phyloP scores from a whole-genome alignment of 2,888 invertebrate species.

The Drosophila suboccidentalis region DNA sequence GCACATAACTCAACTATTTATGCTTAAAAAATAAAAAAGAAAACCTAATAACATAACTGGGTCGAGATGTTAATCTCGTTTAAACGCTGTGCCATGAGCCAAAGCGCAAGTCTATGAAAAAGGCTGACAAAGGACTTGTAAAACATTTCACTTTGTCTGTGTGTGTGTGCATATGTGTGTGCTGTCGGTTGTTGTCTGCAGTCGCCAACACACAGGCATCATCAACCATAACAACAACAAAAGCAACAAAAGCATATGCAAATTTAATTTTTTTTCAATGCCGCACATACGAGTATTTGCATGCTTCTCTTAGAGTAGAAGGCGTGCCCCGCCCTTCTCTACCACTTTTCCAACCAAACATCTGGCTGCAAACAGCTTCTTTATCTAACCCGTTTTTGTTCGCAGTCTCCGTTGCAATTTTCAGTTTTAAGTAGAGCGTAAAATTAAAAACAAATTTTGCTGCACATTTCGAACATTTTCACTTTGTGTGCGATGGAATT shows the following conservation, averaged over 20 bases:
- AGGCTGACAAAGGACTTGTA: constrained; percentile 55
- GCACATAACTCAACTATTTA: not conserved
- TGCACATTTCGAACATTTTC: constrained; percentile 59
- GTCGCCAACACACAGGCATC: constrained; percentile 33
- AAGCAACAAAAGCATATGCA: constrained; percentile 69
- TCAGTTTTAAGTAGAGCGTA: constrained; percentile 79
- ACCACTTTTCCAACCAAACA: not conserved
- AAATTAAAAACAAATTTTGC: constrained; percentile 80
- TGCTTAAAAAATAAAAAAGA: constrained; percentile 6
- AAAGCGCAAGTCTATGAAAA: constrained; percentile 43
- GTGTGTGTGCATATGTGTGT: constrained; percentile 9
- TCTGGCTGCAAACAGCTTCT: constrained; percentile 65
- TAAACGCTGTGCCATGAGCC: constrained; percentile 22
- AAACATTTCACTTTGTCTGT: constrained; percentile 30
- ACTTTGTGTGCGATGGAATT: constrained; percentile 33
- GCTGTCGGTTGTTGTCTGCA: constrained; percentile 40
- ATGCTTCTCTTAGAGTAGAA: constrained; percentile 28
- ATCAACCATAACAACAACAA: constrained; percentile 34
- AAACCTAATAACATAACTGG: constrained; percentile 39
- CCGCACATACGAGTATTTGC: constrained; percentile 60
- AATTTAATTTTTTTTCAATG: constrained; percentile 68
- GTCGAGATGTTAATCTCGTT: constrained; percentile 35
- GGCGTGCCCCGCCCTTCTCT: not conserved
- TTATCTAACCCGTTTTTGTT: constrained; percentile 67
- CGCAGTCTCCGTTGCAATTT: constrained; percentile 60